Base-by-base conservation (phyloP, 2,888 invertebrate species). In the Eretmocerus hayati region DNA sequence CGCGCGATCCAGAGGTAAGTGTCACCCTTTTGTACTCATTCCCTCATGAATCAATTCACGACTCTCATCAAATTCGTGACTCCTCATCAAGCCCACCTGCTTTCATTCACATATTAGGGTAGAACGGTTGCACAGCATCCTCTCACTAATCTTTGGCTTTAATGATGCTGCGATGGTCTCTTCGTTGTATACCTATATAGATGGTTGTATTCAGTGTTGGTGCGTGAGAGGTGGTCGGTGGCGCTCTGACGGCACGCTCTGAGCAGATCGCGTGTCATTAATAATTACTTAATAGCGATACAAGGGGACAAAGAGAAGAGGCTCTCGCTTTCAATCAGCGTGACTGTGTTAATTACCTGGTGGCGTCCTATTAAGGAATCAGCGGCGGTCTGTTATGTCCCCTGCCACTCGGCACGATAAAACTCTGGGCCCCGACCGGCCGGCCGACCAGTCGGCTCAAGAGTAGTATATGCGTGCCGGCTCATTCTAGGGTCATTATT, bases 1-100 rank as follows among this genome's bases (percentile, higher is more conserved):
- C 69, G 22, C 60, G 68, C 23, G 75, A 79, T 59, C 69, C 70
- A 33, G 74, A 75, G 61, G 72, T 75, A 42, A 67, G 67, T 66
- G 41, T n/a, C n/a, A n/a, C n/a, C n/a, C n/a, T n/a, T n/a, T n/a
- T n/a, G n/a, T n/a, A n/a, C n/a, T n/a, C n/a, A n/a, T n/a, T n/a
- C n/a, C n/a, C n/a, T n/a, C n/a, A n/a, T n/a, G n/a, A n/a, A n/a
- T n/a, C n/a, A n/a, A n/a, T n/a, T n/a, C n/a, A n/a, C n/a, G n/a
- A n/a, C n/a, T n/a, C n/a, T n/a, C n/a, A n/a, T n/a, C n/a, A n/a
- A n/a, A n/a, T n/a, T n/a, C n/a, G n/a, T n/a, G n/a, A n/a, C n/a
- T n/a, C n/a, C n/a, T n/a, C n/a, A n/a, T n/a, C n/a, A n/a, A n/a
- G n/a, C n/a, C n/a, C n/a, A n/a, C n/a, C n/a, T n/a, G n/a, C n/a